These are phyloP conservation scores for Chrysocyon brachyurus DNA, from an alignment of 2,797 vertebrate genomes.

Conservation along the genomic window DNA sequence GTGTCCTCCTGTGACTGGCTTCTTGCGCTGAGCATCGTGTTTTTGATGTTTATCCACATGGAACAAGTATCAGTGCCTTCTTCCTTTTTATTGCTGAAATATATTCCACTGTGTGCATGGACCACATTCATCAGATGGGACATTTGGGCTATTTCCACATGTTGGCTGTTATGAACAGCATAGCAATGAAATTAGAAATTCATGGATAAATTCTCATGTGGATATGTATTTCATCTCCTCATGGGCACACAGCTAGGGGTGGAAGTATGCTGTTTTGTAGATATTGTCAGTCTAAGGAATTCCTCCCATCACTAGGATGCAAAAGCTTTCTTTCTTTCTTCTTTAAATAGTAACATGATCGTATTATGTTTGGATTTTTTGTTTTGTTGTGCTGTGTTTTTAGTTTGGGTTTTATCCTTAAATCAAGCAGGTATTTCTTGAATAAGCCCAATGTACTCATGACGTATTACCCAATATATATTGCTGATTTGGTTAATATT, in stretches of 20 bases:
- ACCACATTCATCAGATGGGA: background rate
- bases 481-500: background rate
- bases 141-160: background rate
- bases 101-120: background rate
- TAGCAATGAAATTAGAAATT: background rate
- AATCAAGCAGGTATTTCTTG: background rate
- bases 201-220: background rate
- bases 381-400: background rate
- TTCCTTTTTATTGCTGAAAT: background rate
- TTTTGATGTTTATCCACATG: background rate
- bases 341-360: background rate
- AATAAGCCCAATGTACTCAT: background rate
- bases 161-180: background rate
- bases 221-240: background rate
- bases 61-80: background rate
- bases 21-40: background rate
- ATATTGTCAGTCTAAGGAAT: background rate
- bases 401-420: background rate
- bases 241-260: background rate
- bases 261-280: background rate
- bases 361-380: background rate
- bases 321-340: background rate
- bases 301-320: background rate
- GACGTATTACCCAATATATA: background rate
- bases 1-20: background rate